A percentile compares a stretch with the other conserved stretches of the same genome.
Evolutionary conservation across 1,140 invertebrate species (phyloP).

Genomic region (Polypedilum pembai): DNA sequence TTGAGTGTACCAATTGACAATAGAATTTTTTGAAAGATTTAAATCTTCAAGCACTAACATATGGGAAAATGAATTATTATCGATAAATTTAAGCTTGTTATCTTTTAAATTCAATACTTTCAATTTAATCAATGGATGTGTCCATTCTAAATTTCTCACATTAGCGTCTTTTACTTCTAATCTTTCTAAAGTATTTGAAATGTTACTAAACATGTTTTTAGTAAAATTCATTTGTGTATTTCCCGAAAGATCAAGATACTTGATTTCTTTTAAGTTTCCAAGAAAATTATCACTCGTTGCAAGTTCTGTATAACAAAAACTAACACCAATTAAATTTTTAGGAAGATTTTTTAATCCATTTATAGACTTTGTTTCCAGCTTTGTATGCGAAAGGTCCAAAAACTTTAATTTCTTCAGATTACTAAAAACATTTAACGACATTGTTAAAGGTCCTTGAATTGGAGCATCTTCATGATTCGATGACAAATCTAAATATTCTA

Average conservation of each 20-base stretch:
- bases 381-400: constrained; percentile 48
- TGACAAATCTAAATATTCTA: constrained; percentile 49
- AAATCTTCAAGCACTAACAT: constrained; percentile 45
- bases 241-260: constrained; percentile 48
- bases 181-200: constrained; percentile 44
- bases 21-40: constrained; percentile 46
- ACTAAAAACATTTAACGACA: constrained; percentile 41
- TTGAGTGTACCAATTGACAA: constrained; percentile 45
- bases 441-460: constrained; percentile 35
- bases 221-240: constrained; percentile 42
- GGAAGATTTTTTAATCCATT: constrained; percentile 41
- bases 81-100: constrained; percentile 45
- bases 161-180: constrained; percentile 45
- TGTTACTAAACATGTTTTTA: constrained; percentile 39
- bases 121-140: constrained; percentile 42
- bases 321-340: constrained; percentile 43
- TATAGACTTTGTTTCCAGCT: constrained; percentile 41
- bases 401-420: constrained; percentile 41
- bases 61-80: constrained; percentile 33
- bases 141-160: constrained; percentile 40
- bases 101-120: constrained; percentile 43
- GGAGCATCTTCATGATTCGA: constrained; percentile 31
- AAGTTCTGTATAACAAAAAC: constrained; percentile 47
- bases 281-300: constrained; percentile 42
- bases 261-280: constrained; percentile 39